Conservation (phyloP, 1,140 invertebrate species). For the Bombyx mori region DNA sequence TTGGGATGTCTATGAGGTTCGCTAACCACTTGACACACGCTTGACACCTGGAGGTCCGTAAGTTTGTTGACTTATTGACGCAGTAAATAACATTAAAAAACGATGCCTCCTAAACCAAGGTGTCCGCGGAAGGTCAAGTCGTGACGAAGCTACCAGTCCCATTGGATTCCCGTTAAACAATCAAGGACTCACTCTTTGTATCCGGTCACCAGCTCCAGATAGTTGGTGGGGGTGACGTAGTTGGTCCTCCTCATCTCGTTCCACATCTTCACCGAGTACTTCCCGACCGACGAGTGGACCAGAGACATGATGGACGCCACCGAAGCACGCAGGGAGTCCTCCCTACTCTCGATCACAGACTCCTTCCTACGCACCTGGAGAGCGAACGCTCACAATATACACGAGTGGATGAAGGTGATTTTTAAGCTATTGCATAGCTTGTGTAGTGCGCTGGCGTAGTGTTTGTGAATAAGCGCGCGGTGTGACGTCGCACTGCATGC, state of each 20-base stretch:
- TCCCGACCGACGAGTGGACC: constrained; percentile 83
- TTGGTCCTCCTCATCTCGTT: constrained; percentile 84
- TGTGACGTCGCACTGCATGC: too few relatives aligned
- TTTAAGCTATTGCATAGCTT: too few relatives aligned
- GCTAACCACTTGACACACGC: too few relatives aligned
- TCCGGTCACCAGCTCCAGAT: constrained; percentile 84
- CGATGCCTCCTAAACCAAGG: too few relatives aligned
- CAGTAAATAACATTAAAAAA: too few relatives aligned
- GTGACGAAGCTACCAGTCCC: too few relatives aligned
- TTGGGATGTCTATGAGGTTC: too few relatives aligned
- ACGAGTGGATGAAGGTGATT: neutral
- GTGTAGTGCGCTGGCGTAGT: too few relatives aligned
- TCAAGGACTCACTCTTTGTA: constrained; percentile 79
- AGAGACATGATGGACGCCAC: constrained; percentile 81
- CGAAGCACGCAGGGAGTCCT: constrained; percentile 74
- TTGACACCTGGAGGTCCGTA: too few relatives aligned
- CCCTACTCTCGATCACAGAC: constrained; percentile 67
- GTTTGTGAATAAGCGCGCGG: too few relatives aligned
- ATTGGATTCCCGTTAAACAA: neutral
- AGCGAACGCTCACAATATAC: neutral
- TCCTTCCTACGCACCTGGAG: constrained; percentile 54
- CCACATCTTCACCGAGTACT: constrained; percentile 80
- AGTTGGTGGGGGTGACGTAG: constrained; percentile 90
- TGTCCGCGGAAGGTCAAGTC: too few relatives aligned
- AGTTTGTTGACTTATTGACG: too few relatives aligned